Percentiles rank a stretch among this genome's conserved stretches.
Evolutionary conservation across 2,113 vertebrate genomes (phyloP).

Genomic region (Myrmecobius fasciatus): DNA sequence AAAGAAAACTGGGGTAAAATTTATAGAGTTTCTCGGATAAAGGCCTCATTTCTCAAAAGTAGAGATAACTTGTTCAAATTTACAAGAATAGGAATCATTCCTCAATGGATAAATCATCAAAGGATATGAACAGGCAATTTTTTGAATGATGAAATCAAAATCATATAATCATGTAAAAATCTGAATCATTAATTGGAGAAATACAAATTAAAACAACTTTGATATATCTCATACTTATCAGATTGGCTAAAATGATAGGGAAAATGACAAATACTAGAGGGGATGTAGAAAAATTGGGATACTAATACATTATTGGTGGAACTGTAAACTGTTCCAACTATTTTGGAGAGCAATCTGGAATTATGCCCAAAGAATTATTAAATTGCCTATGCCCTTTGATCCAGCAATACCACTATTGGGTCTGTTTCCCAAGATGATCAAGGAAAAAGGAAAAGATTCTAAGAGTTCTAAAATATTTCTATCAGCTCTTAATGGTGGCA

Average conservation of each 20-base stretch:
- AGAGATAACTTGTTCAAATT: neutral
- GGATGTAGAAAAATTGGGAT: neutral
- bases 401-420: neutral
- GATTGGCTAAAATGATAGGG: neutral
- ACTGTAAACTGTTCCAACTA: neutral
- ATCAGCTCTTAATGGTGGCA: neutral
- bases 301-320: neutral
- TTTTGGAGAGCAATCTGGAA: neutral
- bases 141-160: neutral
- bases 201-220: neutral
- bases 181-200: neutral
- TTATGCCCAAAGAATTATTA: neutral
- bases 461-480: neutral
- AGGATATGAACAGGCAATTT: neutral
- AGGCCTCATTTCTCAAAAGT: too few relatives aligned
- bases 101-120: neutral
- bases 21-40: too few relatives aligned
- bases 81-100: too few relatives aligned
- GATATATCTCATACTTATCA: neutral
- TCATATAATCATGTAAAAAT: neutral
- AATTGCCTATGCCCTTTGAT: neutral
- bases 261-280: neutral
- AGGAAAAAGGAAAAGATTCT: neutral
- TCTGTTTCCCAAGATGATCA: neutral
- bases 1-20: too few relatives aligned